phyloP scores from a whole-genome alignment of 1,140 invertebrate genomes.

The Brevipalpus yothersi region DNA sequence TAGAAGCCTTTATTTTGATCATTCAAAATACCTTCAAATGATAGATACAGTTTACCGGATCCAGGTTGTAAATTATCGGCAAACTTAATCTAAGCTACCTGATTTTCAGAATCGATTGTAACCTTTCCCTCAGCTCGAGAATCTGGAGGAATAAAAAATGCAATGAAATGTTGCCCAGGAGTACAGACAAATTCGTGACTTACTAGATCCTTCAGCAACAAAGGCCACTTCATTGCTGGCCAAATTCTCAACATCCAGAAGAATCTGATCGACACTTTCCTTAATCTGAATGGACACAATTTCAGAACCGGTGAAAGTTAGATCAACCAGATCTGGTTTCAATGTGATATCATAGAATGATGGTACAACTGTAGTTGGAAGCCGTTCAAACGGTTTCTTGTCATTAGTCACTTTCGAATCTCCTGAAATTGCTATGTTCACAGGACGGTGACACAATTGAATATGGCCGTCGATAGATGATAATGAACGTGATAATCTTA shows the following conservation, averaged over 20 bases:
- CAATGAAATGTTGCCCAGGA: not conserved
- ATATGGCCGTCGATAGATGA: too few species aligned
- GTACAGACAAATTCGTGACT: not conserved
- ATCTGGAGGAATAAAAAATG: not conserved
- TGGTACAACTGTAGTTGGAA: not conserved
- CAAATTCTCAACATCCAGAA: not conserved
- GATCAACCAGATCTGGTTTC: not conserved
- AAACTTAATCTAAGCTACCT: constrained; percentile 42
- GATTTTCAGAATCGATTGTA: constrained; percentile 15
- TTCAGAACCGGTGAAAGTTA: not conserved
- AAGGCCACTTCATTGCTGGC: not conserved
- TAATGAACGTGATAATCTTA: too few species aligned
- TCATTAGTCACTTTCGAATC: not conserved
- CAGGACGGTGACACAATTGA: too few species aligned
- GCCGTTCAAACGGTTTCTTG: not conserved
- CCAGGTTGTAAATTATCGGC: constrained; percentile 31
- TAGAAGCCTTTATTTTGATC: constrained; percentile 89
- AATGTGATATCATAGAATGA: not conserved
- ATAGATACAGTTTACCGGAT: constrained; percentile 36
- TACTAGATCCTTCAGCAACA: not conserved
- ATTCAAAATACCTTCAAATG: constrained; percentile 59
- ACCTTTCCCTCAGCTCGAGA: not conserved
- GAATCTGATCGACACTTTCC: not conserved
- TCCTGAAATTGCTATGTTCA: too few species aligned
- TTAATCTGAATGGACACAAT: not conserved